These are phyloP conservation scores for Herpailurus yagouaroundi DNA, from an alignment of 2,113 vertebrate species.

Conservation along the genomic window DNA sequence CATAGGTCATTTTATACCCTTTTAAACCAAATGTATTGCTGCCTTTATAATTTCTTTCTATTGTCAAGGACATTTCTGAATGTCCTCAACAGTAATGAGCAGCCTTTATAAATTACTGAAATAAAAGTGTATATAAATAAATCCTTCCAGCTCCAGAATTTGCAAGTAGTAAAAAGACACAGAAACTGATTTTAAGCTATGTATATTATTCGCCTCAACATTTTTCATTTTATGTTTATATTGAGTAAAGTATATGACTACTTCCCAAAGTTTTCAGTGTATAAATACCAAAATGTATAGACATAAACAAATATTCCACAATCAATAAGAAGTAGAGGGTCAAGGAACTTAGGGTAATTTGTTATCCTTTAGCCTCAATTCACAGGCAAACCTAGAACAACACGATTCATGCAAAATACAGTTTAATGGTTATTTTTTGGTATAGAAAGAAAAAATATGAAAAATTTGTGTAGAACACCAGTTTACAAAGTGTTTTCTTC, in stretches of 20 bases:
- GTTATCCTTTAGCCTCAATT: background rate
- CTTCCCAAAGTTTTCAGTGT: background rate
- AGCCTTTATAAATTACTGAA: slow-evolving; percentile 6
- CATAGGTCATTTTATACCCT: background rate
- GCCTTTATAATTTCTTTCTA: background rate
- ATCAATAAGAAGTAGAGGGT: background rate
- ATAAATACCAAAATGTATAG: background rate
- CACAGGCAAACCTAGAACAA: background rate
- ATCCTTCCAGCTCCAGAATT: background rate
- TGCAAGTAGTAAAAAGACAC: background rate
- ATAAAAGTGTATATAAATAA: background rate
- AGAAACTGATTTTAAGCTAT: background rate
- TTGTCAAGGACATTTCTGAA: background rate
- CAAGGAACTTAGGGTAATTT: background rate
- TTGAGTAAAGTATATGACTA: background rate
- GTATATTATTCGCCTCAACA: background rate
- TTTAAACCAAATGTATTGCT: background rate
- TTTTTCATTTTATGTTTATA: background rate
- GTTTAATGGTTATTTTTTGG: background rate
- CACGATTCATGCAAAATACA: background rate
- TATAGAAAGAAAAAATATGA: background rate
- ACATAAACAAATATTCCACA: background rate
- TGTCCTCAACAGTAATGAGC: background rate
- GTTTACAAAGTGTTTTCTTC: background rate
- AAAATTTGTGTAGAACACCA: background rate